These are phyloP conservation scores for Tachycineta bicolor DNA, from an alignment of 2,113 vertebrate species.

Conservation along the genomic window DNA sequence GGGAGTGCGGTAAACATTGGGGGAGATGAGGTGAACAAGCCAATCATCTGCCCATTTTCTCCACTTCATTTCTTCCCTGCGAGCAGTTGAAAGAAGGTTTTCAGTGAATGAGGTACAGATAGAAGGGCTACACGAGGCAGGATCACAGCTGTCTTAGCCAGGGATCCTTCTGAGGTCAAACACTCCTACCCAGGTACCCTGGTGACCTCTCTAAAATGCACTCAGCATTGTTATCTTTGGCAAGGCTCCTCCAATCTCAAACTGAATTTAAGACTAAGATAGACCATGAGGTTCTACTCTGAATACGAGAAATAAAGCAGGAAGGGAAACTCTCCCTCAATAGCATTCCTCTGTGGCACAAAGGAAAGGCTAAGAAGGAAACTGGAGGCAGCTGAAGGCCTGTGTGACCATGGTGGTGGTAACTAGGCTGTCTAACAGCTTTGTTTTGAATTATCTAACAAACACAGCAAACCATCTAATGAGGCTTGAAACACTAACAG, in stretches of 20 bases:
- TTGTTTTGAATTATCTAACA: background rate
- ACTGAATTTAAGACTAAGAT: background rate
- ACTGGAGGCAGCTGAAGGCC: background rate
- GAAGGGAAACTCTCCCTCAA: background rate
- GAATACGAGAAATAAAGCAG: background rate
- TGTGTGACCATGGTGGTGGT: background rate
- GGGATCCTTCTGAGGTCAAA: background rate
- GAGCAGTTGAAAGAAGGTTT: background rate
- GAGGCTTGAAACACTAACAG: background rate
- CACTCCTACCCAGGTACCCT: background rate
- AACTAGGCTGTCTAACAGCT: background rate
- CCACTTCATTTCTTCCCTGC: slow-evolving; percentile 97
- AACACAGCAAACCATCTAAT: background rate
- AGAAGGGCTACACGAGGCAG: background rate
- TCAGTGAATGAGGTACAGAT: background rate
- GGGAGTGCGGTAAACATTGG: slow-evolving; percentile 93
- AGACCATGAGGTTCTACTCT: background rate
- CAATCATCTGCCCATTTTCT: slow-evolving; percentile 93
- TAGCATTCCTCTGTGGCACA: background rate
- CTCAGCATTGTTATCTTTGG: background rate
- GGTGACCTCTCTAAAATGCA: background rate
- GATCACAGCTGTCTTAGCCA: background rate
- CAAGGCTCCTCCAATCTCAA: background rate
- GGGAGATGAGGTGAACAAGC: slow-evolving; percentile 97
- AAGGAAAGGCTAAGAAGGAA: background rate